Evolutionary conservation across 2,888 invertebrate genomes (phyloP), one percentile per base, ranked within the genome.

Genomic region (Andricus curvator): DNA sequence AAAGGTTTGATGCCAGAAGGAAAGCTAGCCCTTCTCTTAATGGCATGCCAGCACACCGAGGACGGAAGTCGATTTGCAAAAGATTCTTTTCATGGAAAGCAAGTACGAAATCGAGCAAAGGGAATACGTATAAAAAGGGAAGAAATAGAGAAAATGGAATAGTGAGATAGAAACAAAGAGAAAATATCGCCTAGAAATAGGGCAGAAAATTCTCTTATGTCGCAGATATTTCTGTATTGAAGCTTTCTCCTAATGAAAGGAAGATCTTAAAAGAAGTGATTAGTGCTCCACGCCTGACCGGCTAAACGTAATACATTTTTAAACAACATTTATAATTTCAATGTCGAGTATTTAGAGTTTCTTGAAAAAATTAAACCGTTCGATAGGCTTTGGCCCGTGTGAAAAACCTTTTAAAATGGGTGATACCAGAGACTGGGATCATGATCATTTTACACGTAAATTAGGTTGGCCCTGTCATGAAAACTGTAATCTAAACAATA

Each of bases 191-290:
- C 80, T 80, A 76, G 80, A 83, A 81, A 25, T 79, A 44, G 82
- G 76, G 78, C 78, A 80, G 76, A 81, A 81, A 78, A 81, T 79
- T 81, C 62, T 80, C 82, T 76, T 65, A 77, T 82, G 74, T 76
- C 74, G 80, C 76, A 81, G 81, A 81, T 81, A 82, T 78, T 79
- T 78, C 80, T 79, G 79, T 80, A 78, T 78, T 78, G 77, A 77
- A 83, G 80, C 83, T 81, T 83, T 83, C 80, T 77, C 78, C 78
- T 84, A 84, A 83, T 80, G 84, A 84, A 82, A 81, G 80, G 79
- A 78, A 79, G 82, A 82, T 82, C 82, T 56, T 79, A 65, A 65
- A 78, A 51, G 66, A 66, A 62, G 64, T 62, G 78, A 78, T 29
- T 9, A 37, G 37, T 37, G 37, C 37, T 37, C 8, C 37, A 37